Conservation (phyloP, 2,113 vertebrate genomes). For the Nycticryphes semicollaris region DNA sequence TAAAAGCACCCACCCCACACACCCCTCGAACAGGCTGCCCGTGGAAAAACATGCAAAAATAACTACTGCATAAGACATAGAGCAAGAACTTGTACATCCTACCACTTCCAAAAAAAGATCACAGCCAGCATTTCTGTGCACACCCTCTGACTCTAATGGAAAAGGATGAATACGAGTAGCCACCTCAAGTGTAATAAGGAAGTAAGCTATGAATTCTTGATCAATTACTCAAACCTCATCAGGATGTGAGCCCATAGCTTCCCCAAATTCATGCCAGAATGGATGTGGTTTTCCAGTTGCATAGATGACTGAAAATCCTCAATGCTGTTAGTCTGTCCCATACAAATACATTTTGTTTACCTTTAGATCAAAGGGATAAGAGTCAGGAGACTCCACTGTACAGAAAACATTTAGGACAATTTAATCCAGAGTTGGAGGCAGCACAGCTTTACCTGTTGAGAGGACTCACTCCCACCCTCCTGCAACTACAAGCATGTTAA, state of each 20-base stretch:
- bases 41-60: neutral
- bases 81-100: neutral
- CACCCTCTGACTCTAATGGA: constrained; percentile 33
- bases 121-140: neutral
- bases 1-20: too few relatives aligned
- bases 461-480: neutral
- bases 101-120: neutral
- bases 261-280: neutral
- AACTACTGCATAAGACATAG: neutral
- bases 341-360: neutral
- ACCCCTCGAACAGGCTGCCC: neutral
- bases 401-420: neutral
- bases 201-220: neutral
- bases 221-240: neutral
- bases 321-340: neutral
- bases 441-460: fast-evolving
- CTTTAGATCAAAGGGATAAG: neutral
- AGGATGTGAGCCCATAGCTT: constrained; percentile 17
- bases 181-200: neutral
- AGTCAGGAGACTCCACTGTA: neutral
- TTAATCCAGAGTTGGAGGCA: neutral
- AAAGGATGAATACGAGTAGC: constrained; percentile 4
- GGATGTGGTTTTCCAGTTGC: neutral
- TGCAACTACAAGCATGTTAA: neutral
- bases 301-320: neutral